A percentile compares a stretch with the other conserved stretches of the same genome.
phyloP scores from a whole-genome alignment of 2,888 invertebrate genomes.

The Nomada ruficornis region DNA sequence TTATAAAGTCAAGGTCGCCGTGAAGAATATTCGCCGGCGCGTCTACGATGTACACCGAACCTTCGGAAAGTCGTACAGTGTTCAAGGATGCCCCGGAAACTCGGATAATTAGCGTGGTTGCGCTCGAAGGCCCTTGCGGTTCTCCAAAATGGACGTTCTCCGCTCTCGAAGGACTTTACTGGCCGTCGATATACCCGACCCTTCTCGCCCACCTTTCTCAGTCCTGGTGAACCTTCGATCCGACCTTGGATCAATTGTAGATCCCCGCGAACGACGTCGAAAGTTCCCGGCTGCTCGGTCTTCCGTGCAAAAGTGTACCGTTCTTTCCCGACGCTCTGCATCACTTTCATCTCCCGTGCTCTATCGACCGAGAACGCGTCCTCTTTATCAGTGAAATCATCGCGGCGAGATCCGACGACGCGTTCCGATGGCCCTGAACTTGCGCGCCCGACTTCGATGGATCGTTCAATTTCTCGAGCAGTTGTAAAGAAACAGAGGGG shows the following conservation, averaged over 20 bases:
- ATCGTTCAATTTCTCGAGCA: not conserved
- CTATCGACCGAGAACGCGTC: slow-evolving; percentile 16
- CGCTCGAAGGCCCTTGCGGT: slow-evolving; percentile 9
- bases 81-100: slow-evolving; percentile 38
- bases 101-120: slow-evolving; percentile 14
- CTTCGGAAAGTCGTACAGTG: not conserved
- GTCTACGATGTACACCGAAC: slow-evolving; percentile 6
- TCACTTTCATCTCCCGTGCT: slow-evolving; percentile 62
- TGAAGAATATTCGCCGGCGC: slow-evolving; percentile 55
- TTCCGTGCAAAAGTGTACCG: slow-evolving; percentile 56
- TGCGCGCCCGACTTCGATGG: not conserved
- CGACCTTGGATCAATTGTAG: slow-evolving; percentile 28
- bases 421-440: too few relatives aligned
- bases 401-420: not conserved
- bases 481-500: too few relatives aligned
- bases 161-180: not conserved
- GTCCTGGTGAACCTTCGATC: not conserved
- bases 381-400: slow-evolving; percentile 11
- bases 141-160: slow-evolving; percentile 58
- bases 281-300: slow-evolving; percentile 25
- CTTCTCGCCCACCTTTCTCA: not conserved
- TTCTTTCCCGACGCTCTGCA: slow-evolving; percentile 30
- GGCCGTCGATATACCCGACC: not conserved
- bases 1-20: slow-evolving; percentile 63
- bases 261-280: slow-evolving; percentile 15